Evolutionary conservation across 2,888 invertebrate species (phyloP).

Genomic region (Kryphioiulus occultus): DNA sequence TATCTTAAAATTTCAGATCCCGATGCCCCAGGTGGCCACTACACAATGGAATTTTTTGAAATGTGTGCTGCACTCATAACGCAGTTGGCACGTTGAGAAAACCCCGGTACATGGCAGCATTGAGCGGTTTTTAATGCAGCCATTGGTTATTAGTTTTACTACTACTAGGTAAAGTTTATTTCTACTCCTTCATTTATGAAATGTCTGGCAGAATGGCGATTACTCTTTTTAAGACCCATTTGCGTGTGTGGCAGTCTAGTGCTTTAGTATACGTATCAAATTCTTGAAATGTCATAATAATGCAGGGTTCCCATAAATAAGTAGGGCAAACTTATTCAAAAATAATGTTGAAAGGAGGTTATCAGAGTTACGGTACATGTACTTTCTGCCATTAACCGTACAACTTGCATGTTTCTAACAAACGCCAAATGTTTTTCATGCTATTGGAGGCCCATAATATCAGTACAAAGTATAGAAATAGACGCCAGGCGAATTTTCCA

Average conservation of each 20-base stretch:
- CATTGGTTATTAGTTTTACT: neutral
- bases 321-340: neutral
- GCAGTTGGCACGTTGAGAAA: slow-evolving; percentile 83
- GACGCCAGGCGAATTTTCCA: neutral
- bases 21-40: slow-evolving; percentile 72
- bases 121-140: neutral
- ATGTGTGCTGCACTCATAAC: slow-evolving; percentile 99
- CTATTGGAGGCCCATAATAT: neutral
- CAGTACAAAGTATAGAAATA: neutral
- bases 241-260: neutral
- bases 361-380: neutral
- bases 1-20: slow-evolving; percentile 18
- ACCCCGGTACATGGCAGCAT: neutral
- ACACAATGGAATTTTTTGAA: slow-evolving; percentile 99
- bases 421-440: neutral
- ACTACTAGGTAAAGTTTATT: slow-evolving; percentile 11
- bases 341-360: neutral
- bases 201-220: neutral
- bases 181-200: neutral
- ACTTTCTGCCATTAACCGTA: neutral
- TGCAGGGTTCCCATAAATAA: neutral
- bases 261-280: neutral
- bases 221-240: neutral
- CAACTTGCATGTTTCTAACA: neutral
- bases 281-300: neutral